phyloP scores from a whole-genome alignment of 2,888 invertebrate genomes.

The Tuta absoluta region DNA sequence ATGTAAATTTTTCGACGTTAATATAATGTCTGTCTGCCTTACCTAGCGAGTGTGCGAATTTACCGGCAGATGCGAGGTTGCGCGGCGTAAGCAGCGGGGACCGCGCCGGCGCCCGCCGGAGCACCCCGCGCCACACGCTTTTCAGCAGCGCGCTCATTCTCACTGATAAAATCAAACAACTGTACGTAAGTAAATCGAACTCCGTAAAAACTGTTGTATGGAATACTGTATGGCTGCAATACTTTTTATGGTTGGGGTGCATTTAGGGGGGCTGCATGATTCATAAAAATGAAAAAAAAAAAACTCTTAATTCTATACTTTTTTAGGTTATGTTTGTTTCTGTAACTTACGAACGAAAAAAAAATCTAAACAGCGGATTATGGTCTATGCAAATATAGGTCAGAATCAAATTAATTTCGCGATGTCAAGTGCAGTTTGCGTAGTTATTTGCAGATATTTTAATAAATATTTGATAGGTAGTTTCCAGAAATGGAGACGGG shows the following conservation, averaged over 20 bases:
- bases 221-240: too few species aligned
- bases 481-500: too few species aligned
- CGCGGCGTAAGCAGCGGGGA: slow-evolving; percentile 48
- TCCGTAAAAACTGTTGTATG: not conserved
- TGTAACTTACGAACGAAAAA: not conserved
- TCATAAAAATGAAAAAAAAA: too few species aligned
- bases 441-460: too few species aligned
- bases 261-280: too few species aligned
- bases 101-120: slow-evolving; percentile 46
- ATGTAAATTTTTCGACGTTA: too few species aligned
- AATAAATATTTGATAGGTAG: too few species aligned
- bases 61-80: slow-evolving; percentile 56
- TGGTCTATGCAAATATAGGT: too few species aligned
- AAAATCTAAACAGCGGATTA: not conserved
- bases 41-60: slow-evolving; percentile 32
- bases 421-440: too few species aligned
- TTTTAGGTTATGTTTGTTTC: slow-evolving; percentile 2
- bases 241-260: too few species aligned
- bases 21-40: not conserved
- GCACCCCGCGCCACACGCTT: slow-evolving; percentile 54
- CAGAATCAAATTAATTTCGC: too few species aligned
- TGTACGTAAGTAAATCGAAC: not conserved
- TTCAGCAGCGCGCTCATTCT: slow-evolving; percentile 56
- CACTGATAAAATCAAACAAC: not conserved
- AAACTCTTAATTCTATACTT: not conserved